Conservation (phyloP, 1,140 invertebrate genomes). For the Lysiphlebus fabarum region DNA sequence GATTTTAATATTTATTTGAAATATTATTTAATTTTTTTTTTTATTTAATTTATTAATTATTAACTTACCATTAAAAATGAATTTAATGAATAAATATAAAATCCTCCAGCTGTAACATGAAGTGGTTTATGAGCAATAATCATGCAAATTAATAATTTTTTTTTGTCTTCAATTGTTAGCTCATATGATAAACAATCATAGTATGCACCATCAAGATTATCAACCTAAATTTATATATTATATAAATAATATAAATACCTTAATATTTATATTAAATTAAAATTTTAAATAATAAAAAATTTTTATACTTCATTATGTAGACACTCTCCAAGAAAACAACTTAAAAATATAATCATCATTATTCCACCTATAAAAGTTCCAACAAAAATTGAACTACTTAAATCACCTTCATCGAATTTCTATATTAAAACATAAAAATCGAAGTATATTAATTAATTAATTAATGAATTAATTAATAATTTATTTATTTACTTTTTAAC, state of each 20-base stretch:
- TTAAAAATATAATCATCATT: background rate
- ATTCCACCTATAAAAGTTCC: background rate
- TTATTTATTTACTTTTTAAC: too few relatives aligned
- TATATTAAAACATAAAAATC: background rate
- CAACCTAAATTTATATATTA: background rate
- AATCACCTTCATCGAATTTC: background rate
- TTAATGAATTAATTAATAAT: background rate
- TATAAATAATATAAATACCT: too few relatives aligned
- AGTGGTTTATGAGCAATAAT: slow-evolving; percentile 10
- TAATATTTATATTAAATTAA: too few relatives aligned
- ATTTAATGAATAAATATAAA: slow-evolving; percentile 19
- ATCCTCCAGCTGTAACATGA: slow-evolving; percentile 17
- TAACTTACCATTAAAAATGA: slow-evolving; percentile 13
- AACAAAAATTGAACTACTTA: background rate
- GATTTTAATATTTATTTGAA: background rate
- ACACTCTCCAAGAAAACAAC: background rate
- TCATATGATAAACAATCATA: slow-evolving; percentile 13
- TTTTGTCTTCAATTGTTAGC: slow-evolving; percentile 1
- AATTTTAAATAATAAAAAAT: background rate
- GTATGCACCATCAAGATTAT: slow-evolving; percentile 1
- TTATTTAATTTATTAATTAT: too few relatives aligned
- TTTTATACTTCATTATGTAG: background rate
- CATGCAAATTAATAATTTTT: slow-evolving; percentile 19
- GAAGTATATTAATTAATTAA: background rate
- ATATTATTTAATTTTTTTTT: background rate